Base-by-base conservation (phyloP, 1,140 invertebrate genomes). In the Cotesia glomerata region DNA sequence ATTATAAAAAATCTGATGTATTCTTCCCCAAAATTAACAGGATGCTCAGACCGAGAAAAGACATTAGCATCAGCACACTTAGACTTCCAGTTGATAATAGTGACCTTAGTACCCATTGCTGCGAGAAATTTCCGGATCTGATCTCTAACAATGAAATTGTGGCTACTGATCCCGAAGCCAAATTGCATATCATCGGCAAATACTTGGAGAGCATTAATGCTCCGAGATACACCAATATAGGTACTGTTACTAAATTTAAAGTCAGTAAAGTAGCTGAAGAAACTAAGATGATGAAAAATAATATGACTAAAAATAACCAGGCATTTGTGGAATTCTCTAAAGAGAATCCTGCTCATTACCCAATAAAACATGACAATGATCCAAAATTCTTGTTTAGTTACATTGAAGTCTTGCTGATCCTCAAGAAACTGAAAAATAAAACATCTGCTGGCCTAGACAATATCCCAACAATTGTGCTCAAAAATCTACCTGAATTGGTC, bases 21-120 rank as follows among this genome's bases (percentile, higher is more conserved):
- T 72, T 67, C 26, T 71, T 71, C 35, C 69, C 69, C 1, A 54
- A 54, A 36, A 63, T 74, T 5, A 69, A 74, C n/a, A 69, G 11
- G 8, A n/a, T 69, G 0, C 36, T 74, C 7, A 14, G 72, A 13
- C 58, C 5, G 3, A 73, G 58, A 54, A 36, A 51, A 49, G 1
- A 26, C 3, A 3, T 26, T 8, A n/a, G 11, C n/a, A 59, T 70
- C 13, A 61, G 18, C 18, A 34, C 62, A 0, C 18, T 64, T 5
- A 65, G n/a, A 35, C 2, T 16, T 2, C 45, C 32, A 2, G 13
- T 52, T 4, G n/a, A 45, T 8, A 66, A 16, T 4, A 64, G 14
- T 8, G 0, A 0, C 3, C 13, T 14, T n/a, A 49, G 14, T 18
- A 39, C 32, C 4, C 26, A 35, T 13, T 13, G 35, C 13, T 4